Base-by-base conservation (phyloP, 2,797 vertebrate species). In the Cynodonichthys magdalenae region DNA sequence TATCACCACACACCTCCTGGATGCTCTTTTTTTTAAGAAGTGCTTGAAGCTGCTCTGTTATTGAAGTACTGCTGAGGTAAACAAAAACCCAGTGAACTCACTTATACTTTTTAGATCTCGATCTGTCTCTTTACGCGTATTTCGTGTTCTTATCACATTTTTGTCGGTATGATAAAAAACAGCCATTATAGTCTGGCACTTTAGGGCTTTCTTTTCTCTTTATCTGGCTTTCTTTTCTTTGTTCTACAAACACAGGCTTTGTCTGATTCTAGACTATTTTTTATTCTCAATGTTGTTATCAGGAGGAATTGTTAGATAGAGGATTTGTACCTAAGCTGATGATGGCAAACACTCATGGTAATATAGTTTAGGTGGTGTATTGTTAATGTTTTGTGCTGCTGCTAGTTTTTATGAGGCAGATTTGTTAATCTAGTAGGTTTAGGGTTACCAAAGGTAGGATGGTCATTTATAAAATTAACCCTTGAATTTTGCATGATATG, bases 21-120 rank as follows among this genome's bases (percentile, higher is more conserved):
- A 44, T 27, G 7, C n/a, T 66, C 36, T 51, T 66, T 20, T 2
- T 34, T 20, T 2, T 41, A 46, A 53, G 48, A 6, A 60, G 56
- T 36, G 18, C 66, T 62, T 49, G 48, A 58, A 63, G 36, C 59
- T 15, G 19, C 49, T 70, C 42, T 45, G 19, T 66, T 76, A 48
- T 82, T 77, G 61, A 78, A 73, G 65, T 54, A 51, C 28, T 62
- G 68, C 70, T 76, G 78, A 75, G 69, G 74, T 71, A 66, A 68
- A 70, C 61, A 67, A 48, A 83, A 76, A 66, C 36, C 63, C 56
- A 31, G 20, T 66, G 52, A 66, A 73, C 64, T 51, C 49, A 20
- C 7, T 66, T 59, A 65, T 31, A 27, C 68, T 56, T 50, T 39
- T 60, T n/a, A 29, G 42, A 69, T 64, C 49, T 63, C 50, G 31